Conservation (phyloP, 2,113 vertebrate species). For the Hemichromis elongatus region DNA sequence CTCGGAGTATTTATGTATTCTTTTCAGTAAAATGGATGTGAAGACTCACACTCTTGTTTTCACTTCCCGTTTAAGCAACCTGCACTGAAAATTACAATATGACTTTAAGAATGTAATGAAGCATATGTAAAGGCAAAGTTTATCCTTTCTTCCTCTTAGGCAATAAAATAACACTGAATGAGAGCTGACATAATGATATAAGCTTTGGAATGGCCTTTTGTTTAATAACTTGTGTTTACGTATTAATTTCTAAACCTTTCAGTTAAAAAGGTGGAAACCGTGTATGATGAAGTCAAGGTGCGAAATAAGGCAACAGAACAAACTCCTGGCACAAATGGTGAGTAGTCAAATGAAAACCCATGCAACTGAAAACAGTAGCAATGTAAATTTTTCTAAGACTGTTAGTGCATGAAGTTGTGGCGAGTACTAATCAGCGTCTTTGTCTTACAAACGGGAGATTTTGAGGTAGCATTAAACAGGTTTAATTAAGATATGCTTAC, state of each 20-base stretch:
- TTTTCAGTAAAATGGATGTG: background rate
- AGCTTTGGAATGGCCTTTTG: fast-evolving
- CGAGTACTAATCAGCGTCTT: background rate
- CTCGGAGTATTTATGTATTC: fast-evolving
- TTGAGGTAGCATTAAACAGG: background rate
- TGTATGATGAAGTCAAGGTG: slow-evolving; percentile 8
- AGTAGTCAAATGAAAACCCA: background rate
- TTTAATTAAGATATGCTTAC: too few relatives aligned
- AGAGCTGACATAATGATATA: background rate
- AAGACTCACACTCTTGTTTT: background rate
- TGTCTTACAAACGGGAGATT: background rate
- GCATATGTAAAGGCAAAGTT: fast-evolving
- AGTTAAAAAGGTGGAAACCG: background rate
- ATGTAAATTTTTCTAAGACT: too few relatives aligned
- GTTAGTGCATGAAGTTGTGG: background rate
- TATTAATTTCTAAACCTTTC: background rate
- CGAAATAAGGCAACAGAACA: fast-evolving
- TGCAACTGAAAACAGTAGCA: background rate
- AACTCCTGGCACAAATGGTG: background rate
- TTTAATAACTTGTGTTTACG: background rate
- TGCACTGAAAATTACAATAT: fast-evolving
- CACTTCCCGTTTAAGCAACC: fast-evolving
- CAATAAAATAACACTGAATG: fast-evolving
- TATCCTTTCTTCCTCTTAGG: background rate
- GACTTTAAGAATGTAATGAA: background rate